Base-by-base conservation (phyloP, 2,888 invertebrate genomes). In the Aradus depressus region DNA sequence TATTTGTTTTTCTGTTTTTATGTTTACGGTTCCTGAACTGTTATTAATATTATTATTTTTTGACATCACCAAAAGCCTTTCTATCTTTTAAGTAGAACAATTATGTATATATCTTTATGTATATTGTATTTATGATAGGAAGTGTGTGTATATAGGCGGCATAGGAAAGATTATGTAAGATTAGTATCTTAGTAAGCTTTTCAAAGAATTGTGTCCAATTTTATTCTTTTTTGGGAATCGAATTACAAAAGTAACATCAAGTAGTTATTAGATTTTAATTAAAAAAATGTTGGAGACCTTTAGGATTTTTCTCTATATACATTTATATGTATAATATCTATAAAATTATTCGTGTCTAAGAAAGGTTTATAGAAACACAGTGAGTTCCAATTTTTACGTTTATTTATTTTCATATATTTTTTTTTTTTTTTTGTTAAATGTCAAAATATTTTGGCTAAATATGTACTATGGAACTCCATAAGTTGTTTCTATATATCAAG, bases 81-180 rank as follows among this genome's bases (percentile, higher is more conserved):
- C 41, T 44, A 38, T 48, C 28, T 49, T 26, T 19, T 34, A n/a
- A 37, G 25, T 34, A 37, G 32, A 44, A 50, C 18, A 41, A 48
- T 19, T 42, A 14, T 44, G 35, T 51, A 35, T 37, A 51, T 37
- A 44, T 44, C 34, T 51, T 21, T 51, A 47, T 22, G 42, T 50
- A 48, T 54, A 42, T 44, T 51, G 51, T 54, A 54, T 54, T 54
- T 54, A 54, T 50, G 44, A 42, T 51, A 47, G 44, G 48, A 42
- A 25, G 42, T 42, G 48, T 34, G 35, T 51, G 54, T 54, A 54
- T 19, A 54, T 54, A 54, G 43, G 41, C 26, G 50, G 51, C 47
- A 16, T 54, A 51, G 51, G 54, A 54, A 54, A 51, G 51, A 44
- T 45, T 47, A 39, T 50, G 32, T 47, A 47, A 45, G 12, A 45